phyloP scores from a whole-genome alignment of 2,888 invertebrate genomes.

The Capitulum mitella region DNA sequence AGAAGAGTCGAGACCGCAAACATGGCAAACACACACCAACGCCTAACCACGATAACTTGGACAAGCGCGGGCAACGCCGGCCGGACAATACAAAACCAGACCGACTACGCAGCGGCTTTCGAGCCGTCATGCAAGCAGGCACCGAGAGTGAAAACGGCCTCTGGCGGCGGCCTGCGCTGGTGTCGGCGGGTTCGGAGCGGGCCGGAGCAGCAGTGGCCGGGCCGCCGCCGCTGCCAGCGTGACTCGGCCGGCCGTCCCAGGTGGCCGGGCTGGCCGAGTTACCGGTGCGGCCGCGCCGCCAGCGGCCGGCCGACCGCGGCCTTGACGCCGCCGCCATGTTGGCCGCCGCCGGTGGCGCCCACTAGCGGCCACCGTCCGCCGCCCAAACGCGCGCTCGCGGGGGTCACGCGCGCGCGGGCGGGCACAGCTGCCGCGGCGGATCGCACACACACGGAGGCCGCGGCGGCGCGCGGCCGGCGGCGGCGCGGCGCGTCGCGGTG shows the following conservation, averaged over 20 bases:
- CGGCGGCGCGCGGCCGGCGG: background rate
- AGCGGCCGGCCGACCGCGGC: background rate
- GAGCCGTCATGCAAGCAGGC: too few relatives aligned
- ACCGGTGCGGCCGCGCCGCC: too few relatives aligned
- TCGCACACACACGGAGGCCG: background rate
- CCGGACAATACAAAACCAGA: too few relatives aligned
- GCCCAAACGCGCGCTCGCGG: too few relatives aligned
- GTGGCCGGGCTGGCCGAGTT: background rate
- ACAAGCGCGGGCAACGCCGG: too few relatives aligned
- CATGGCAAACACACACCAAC: too few relatives aligned
- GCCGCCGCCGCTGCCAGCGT: background rate
- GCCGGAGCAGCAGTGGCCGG: background rate
- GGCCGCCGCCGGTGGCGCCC: background rate
- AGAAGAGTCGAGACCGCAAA: too few relatives aligned
- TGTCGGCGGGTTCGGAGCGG: background rate
- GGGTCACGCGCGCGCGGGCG: background rate
- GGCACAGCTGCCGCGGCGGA: too few relatives aligned
- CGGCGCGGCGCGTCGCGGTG: background rate
- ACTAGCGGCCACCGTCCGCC: background rate
- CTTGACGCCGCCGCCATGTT: constrained; percentile 3
- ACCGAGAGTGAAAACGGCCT: too few relatives aligned
- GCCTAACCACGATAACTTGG: too few relatives aligned
- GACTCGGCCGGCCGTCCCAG: background rate
- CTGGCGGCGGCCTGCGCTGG: too few relatives aligned
- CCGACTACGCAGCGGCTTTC: too few relatives aligned